Conservation (phyloP, 2,797 vertebrate species). For the Coreius guichenoti region DNA sequence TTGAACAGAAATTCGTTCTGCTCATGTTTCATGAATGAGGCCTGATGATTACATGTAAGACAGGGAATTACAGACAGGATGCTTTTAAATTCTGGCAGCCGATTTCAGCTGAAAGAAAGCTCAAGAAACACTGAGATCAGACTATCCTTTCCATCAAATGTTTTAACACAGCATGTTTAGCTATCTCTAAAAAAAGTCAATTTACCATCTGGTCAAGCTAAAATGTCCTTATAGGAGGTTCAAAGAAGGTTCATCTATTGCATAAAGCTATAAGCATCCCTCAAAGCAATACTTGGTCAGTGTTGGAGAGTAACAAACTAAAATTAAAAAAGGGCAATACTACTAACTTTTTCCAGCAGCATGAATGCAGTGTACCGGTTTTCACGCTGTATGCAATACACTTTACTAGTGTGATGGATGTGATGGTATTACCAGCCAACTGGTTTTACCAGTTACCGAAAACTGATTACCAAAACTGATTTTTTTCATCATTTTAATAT, state of each 20-base stretch:
- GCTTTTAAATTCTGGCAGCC: slow-evolving; percentile 11
- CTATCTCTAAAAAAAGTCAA: neutral
- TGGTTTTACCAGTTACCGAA: too few relatives aligned
- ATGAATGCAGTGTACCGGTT: neutral
- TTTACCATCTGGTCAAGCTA: slow-evolving; percentile 11
- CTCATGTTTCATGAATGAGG: slow-evolving; percentile 19
- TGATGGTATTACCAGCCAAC: neutral
- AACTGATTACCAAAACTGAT: too few relatives aligned
- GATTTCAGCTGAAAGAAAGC: slow-evolving; percentile 4
- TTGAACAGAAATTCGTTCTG: slow-evolving; percentile 15
- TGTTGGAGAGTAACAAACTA: neutral
- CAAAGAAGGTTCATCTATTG: neutral
- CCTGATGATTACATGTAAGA: slow-evolving; percentile 13
- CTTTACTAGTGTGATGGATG: neutral
- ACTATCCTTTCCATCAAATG: neutral
- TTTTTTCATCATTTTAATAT: neutral
- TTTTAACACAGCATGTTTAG: slow-evolving; percentile 9
- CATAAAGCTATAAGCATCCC: neutral
- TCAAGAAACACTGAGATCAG: slow-evolving; percentile 10
- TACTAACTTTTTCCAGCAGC: neutral
- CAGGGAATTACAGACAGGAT: slow-evolving; percentile 14
- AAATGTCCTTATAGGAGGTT: neutral
- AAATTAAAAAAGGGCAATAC: neutral
- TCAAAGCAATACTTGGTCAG: neutral
- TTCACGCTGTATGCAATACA: neutral